Evolutionary conservation across 2,888 invertebrate species (phyloP).

Genomic region (Epsilonema sp.): DNA sequence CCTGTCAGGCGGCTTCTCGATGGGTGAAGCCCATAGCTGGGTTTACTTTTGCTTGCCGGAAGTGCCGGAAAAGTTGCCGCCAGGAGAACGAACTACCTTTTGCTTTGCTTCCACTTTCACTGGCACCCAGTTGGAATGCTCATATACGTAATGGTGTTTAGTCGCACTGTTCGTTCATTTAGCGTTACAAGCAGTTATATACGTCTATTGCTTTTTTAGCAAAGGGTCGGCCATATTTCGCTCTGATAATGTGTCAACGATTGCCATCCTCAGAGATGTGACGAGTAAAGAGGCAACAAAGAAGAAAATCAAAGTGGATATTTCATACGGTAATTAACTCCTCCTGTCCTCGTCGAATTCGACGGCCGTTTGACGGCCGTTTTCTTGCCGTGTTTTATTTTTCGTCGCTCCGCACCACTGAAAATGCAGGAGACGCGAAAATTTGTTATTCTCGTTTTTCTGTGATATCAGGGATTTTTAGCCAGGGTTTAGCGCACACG

Average conservation of each 20-base stretch:
- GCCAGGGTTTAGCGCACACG: too few species aligned
- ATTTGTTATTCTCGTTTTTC: too few species aligned
- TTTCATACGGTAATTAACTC: conserved; percentile 41
- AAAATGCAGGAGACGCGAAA: too few species aligned
- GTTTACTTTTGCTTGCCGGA: conserved; percentile 64
- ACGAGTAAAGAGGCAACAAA: conserved; percentile 46
- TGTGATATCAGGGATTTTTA: too few species aligned
- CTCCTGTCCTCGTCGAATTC: too few species aligned
- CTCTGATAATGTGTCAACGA: conserved; percentile 73
- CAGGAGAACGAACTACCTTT: conserved; percentile 42
- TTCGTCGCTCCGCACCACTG: too few species aligned
- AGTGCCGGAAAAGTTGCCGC: conserved; percentile 52
- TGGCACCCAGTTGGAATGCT: conserved; percentile 55
- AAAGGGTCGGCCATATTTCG: conserved; percentile 61
- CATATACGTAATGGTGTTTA: conserved; percentile 46
- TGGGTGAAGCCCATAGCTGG: conserved; percentile 80
- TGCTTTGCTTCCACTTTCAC: conserved; percentile 53
- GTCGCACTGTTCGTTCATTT: conserved; percentile 12
- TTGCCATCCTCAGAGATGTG: conserved; percentile 65
- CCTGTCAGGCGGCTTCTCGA: conserved; percentile 43
- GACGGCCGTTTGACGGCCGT: too few species aligned
- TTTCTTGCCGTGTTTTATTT: too few species aligned
- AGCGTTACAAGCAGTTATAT: too few species aligned
- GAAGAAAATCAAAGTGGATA: conserved; percentile 47
- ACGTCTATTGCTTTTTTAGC: too few species aligned